Evolutionary conservation across 2,113 vertebrate species (phyloP).

Genomic region (Chlorodrepanis virens): DNA sequence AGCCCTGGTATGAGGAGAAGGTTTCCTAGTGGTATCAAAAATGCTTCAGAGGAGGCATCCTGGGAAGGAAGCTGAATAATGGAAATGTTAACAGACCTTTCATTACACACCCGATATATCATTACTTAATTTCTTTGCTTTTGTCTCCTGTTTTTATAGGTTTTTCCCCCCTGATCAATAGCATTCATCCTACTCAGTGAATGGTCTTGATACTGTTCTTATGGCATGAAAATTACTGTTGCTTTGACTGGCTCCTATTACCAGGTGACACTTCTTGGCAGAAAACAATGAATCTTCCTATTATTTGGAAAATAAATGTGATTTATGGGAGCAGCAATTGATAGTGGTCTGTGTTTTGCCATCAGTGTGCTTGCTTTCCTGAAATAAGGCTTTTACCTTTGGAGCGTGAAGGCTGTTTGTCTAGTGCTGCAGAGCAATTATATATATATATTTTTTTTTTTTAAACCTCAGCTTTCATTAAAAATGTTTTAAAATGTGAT

Average conservation of each 20-base stretch:
- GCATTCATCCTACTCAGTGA: conserved; percentile 15
- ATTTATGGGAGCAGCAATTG: not conserved
- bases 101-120: not conserved
- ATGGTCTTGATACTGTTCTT: conserved; percentile 35
- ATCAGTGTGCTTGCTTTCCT: not conserved
- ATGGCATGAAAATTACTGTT: conserved; percentile 49
- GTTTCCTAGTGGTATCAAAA: not conserved
- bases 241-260: conserved; percentile 46
- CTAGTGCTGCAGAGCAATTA: not conserved
- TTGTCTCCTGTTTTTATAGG: not conserved
- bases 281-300: conserved; percentile 33
- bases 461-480: not conserved
- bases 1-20: not conserved
- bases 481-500: not conserved
- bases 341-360: not conserved
- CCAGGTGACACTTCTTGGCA: not conserved
- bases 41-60: not conserved
- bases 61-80: conserved; percentile 4
- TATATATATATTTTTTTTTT: not conserved
- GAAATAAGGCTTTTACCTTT: not conserved
- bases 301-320: conserved; percentile 33
- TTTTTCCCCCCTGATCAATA: not conserved
- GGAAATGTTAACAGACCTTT: conserved; percentile 29
- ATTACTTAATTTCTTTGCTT: conserved; percentile 11
- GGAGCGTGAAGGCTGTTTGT: conserved; percentile 20